Evolutionary conservation across 2,888 invertebrate genomes (phyloP), one percentile per base, ranked within the genome.

Genomic region (Sarcophaga carnaria): DNA sequence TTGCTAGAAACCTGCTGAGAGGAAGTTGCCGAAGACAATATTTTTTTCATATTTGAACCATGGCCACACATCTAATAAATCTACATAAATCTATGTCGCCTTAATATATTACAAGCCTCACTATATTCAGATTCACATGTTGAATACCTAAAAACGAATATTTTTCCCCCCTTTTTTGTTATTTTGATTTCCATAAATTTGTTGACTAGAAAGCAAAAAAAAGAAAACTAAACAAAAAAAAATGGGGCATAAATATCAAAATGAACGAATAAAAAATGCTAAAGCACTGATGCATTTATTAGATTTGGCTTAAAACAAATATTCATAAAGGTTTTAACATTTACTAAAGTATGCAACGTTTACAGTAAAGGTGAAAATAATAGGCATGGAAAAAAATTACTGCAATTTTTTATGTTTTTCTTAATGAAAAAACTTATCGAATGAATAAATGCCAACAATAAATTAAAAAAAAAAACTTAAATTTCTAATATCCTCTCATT

Each of bases 211-310:
- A 10, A 37, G 37, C 3, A 10, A 37, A 6, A 37, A 37, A 37
- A 37, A 37, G 37, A 37, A 37, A 37, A 37, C 37, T 37, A 37
- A 37, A 37, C 8, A 10, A 37, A 62, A 81, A 81, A 80, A 70
- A 49, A 76, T 81, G 69, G 75, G 49, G 69, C 37, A 10, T 37
- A 81, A 63, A 76, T 49, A 47, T 27, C 45, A 70, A 72, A 66
- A 80, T n/a, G 64, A 83, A 72, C 14, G 8, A 74, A 59, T 60
- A 75, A 64, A 69, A 70, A 76, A 78, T 66, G 20, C 66, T 64
- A 70, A 64, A 74, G 79, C 79, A 84, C 71, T 80, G 75, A 84
- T 75, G 84, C 84, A 76, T 84, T 84, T 80, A 80, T 76, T 76
- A 84, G 71, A 84, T 84, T 84, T 80, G 80, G 71, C 69, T 66